A percentile compares a stretch with the other conserved stretches of the same genome.
phyloP scores from a whole-genome alignment of 2,888 invertebrate species.

The Emmelina monodactyla region DNA sequence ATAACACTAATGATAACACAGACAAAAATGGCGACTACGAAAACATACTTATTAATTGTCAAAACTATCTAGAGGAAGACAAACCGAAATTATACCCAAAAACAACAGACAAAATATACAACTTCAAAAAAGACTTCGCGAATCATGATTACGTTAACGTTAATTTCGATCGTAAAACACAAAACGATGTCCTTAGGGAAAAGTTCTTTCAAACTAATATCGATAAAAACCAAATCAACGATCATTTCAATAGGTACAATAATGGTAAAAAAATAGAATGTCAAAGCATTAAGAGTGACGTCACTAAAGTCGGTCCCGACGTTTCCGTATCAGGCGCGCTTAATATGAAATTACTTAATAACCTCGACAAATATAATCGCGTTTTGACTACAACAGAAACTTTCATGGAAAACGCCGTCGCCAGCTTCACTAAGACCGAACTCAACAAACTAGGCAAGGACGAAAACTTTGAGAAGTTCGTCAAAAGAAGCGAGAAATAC shows the following conservation, averaged over 20 bases:
- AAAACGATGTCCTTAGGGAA: slow-evolving; percentile 45
- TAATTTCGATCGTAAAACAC: slow-evolving; percentile 26
- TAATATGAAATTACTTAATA: slow-evolving; percentile 44
- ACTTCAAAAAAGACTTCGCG: slow-evolving; percentile 52
- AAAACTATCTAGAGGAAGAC: slow-evolving; percentile 23
- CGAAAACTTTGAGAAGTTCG: slow-evolving; percentile 41
- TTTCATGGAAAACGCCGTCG: slow-evolving; percentile 40
- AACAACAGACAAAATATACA: slow-evolving; percentile 44
- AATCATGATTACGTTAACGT: slow-evolving; percentile 49
- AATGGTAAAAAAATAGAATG: slow-evolving; percentile 51
- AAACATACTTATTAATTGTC: slow-evolving; percentile 34
- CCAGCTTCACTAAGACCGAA: slow-evolving; percentile 46
- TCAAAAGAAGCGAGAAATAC: slow-evolving; percentile 56
- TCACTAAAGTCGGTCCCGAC: slow-evolving; percentile 40
- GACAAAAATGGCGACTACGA: slow-evolving; percentile 24
- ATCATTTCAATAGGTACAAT: slow-evolving; percentile 33
- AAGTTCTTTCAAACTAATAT: slow-evolving; percentile 36
- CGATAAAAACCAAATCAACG: slow-evolving; percentile 43
- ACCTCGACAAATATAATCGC: slow-evolving; percentile 47
- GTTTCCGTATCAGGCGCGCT: slow-evolving; percentile 46
- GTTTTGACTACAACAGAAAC: slow-evolving; percentile 51
- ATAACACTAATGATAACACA: slow-evolving; percentile 20
- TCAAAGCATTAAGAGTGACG: slow-evolving; percentile 48
- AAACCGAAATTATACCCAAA: slow-evolving; percentile 38
- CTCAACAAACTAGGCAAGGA: slow-evolving; percentile 33